Conservation (phyloP, 2,113 vertebrate species). For the Pipa parva region DNA sequence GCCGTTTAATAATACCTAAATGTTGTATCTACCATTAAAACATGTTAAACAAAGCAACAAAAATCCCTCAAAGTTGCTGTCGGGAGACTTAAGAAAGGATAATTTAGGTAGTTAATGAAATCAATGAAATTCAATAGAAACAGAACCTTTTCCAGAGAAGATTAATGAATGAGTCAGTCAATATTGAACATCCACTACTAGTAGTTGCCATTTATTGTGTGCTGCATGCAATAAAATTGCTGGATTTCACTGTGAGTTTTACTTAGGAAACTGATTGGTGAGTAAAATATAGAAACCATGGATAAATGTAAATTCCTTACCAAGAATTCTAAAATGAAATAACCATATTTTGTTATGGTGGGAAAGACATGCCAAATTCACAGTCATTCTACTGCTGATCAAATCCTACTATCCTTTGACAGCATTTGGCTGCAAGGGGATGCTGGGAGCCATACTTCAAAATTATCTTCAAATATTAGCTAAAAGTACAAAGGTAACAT, state of each 20-base stretch:
- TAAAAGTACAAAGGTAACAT: too few species aligned
- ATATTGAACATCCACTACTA: slow-evolving; percentile 35
- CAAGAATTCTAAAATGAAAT: too few species aligned
- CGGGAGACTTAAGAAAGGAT: slow-evolving; percentile 27
- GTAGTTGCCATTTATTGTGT: slow-evolving; percentile 18
- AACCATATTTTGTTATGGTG: too few species aligned
- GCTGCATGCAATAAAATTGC: slow-evolving; percentile 12
- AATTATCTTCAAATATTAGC: too few species aligned
- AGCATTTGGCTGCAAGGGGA: too few species aligned
- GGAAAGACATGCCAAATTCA: too few species aligned
- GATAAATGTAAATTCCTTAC: too few species aligned
- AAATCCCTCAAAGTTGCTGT: slow-evolving; percentile 32
- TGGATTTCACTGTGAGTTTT: slow-evolving; percentile 20
- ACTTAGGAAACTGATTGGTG: not conserved
- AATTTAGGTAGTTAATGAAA: slow-evolving; percentile 42
- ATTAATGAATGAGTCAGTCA: slow-evolving; percentile 34
- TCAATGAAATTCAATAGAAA: slow-evolving; percentile 39
- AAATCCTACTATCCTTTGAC: too few species aligned
- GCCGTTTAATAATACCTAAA: not conserved
- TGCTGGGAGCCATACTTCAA: too few species aligned
- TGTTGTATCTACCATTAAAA: not conserved
- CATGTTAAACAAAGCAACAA: slow-evolving; percentile 23
- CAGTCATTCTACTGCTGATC: too few species aligned
- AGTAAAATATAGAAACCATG: too few species aligned
- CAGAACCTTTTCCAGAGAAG: slow-evolving; percentile 38